A percentile compares a stretch with the other conserved stretches of the same genome.
Evolutionary conservation across 2,888 invertebrate genomes (phyloP).

Genomic region (Slavum lentiscoides): DNA sequence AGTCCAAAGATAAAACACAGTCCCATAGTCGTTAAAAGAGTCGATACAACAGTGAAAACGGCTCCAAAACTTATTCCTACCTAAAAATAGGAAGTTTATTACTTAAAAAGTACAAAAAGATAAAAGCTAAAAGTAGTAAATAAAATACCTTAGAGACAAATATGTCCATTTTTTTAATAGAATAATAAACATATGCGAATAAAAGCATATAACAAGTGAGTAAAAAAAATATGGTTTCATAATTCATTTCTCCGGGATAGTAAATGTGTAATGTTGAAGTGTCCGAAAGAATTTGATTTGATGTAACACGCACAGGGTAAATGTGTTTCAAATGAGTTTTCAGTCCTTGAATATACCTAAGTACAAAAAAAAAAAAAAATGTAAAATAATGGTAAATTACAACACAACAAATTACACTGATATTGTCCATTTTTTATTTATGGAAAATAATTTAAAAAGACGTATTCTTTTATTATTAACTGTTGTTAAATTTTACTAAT

Average conservation of each 20-base stretch:
- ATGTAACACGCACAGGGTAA: conserved; percentile 72
- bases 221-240: conserved; percentile 81
- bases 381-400: not conserved
- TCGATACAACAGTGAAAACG: conserved; percentile 81
- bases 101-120: conserved; percentile 32
- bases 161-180: conserved; percentile 92
- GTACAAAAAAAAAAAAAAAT: not conserved
- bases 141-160: conserved; percentile 75
- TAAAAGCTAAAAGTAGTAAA: not conserved
- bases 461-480: too few relatives aligned
- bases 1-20: conserved; percentile 85
- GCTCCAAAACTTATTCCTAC: conserved; percentile 85
- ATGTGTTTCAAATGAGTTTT: conserved; percentile 69
- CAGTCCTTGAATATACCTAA: conserved; percentile 77
- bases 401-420: too few relatives aligned
- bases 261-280: conserved; percentile 70
- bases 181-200: conserved; percentile 92
- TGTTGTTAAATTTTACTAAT: too few relatives aligned
- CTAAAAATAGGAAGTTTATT: conserved; percentile 57
- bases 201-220: conserved; percentile 81
- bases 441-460: too few relatives aligned
- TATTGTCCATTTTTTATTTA: too few relatives aligned
- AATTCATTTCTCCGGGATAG: conserved; percentile 86
- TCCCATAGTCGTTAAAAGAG: conserved; percentile 89
- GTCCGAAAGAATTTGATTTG: conserved; percentile 37